Conservation (phyloP, 2,888 invertebrate species). For the Apantesis nais region DNA sequence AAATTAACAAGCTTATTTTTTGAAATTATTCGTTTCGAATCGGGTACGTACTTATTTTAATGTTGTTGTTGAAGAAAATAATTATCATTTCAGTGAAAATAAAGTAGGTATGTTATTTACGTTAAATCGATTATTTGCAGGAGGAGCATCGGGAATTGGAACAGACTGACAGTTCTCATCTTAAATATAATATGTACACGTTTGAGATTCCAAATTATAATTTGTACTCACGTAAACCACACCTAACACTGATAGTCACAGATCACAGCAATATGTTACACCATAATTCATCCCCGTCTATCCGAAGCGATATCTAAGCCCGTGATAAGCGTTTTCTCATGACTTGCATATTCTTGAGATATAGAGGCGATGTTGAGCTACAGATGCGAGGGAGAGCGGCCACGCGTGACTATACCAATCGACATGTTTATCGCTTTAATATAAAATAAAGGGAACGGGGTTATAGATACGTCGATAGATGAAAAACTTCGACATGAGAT, state of each 20-base stretch:
- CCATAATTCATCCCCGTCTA: conserved; percentile 79
- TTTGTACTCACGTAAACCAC: conserved; percentile 31
- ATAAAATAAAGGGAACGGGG: conserved; percentile 82
- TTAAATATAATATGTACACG: background rate
- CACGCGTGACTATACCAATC: conserved; percentile 80
- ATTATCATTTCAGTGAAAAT: too few relatives aligned
- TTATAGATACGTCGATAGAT: conserved; percentile 74
- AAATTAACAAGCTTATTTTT: background rate
- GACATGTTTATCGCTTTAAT: conserved; percentile 86
- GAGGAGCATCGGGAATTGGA: background rate
- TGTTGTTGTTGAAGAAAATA: too few relatives aligned
- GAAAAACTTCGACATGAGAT: conserved; percentile 73
- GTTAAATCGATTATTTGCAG: background rate
- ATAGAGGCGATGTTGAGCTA: conserved; percentile 23
- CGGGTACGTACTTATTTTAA: too few relatives aligned
- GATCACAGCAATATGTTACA: conserved; percentile 75
- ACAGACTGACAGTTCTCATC: background rate
- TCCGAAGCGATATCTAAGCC: conserved; percentile 69
- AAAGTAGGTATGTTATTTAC: too few relatives aligned
- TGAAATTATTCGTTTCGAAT: too few relatives aligned
- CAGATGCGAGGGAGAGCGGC: conserved; percentile 70
- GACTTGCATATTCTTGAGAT: conserved; percentile 78
- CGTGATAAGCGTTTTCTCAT: conserved; percentile 84
- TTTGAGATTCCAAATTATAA: conserved; percentile 5
- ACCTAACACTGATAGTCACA: conserved; percentile 55